phyloP scores from a whole-genome alignment of 2,888 invertebrate species.

The Yponomeuta plumbellus region DNA sequence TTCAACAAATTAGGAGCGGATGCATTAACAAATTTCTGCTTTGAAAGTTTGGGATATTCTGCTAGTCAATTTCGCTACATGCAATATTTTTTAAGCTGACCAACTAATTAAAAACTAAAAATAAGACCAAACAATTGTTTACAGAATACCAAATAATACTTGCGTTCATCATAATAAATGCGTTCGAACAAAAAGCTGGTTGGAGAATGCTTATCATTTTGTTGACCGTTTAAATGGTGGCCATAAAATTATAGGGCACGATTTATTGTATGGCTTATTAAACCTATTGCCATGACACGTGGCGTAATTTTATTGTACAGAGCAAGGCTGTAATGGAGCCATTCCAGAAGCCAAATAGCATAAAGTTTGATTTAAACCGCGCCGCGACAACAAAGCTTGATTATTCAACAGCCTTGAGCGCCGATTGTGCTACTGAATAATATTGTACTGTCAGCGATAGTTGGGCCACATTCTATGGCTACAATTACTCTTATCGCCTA shows the following conservation, averaged over 20 bases:
- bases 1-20: too few species aligned
- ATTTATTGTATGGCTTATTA: neutral
- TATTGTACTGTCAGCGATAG: neutral
- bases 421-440: neutral
- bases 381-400: neutral
- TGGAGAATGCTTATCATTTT: too few species aligned
- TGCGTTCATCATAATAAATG: too few species aligned
- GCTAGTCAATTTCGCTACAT: too few species aligned
- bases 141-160: too few species aligned
- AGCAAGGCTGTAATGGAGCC: neutral
- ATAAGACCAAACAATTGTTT: too few species aligned
- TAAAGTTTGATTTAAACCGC: slow-evolving; percentile 1
- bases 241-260: neutral
- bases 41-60: too few species aligned
- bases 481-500: too few species aligned
- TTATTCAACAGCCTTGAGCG: neutral
- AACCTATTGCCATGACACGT: neutral
- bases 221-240: neutral
- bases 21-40: too few species aligned
- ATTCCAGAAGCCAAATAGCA: neutral
- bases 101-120: too few species aligned
- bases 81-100: too few species aligned
- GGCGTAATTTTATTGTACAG: neutral
- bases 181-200: too few species aligned
- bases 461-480: neutral